Base-by-base conservation (phyloP, 2,888 invertebrate species). In the Deroplatys truncata region DNA sequence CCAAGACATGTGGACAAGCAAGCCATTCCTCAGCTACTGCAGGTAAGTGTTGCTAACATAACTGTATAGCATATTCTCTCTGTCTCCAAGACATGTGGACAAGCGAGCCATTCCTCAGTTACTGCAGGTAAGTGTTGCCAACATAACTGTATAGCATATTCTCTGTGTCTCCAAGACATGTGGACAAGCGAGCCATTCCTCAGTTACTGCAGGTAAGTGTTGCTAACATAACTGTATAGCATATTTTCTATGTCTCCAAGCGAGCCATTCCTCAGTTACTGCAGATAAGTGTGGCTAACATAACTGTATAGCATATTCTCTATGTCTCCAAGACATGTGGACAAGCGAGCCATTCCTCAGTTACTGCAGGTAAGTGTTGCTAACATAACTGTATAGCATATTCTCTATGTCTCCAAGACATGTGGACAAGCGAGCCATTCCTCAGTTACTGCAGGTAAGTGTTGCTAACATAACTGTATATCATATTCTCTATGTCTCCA, bases 391-490 rank as follows among this genome's bases (percentile, higher is more conserved):
- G 28, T 28, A 8, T 13, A 49, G 25, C n/a, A 16, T 15, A 28
- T n/a, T n/a, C n/a, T n/a, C n/a, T n/a, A n/a, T n/a, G n/a, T 91
- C 91, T 86, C 88, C 91, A 35, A 91, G 91, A 91, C 92, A 28
- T 84, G 88, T 72, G 92, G 92, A 9, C 92, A 93, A 5, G 92
- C 92, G 82, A 92, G 93, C 89, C 91, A 95, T 96, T 93, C 96
- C 96, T 90, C 94, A 95, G 88, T 94, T 96, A 94, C 95, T 96
- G 93, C 96, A 96, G 94, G 96, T 96, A 93, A 92, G 92, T 91
- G 28, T 25, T 56, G 16, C 43, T 13, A 43, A 43, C 43, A 43
- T 43, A 88, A 43, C n/a, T 25, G 28, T 28, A 8, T 13, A 49
- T 4, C n/a, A 16, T 15, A 28, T n/a, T n/a, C n/a, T n/a, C n/a